phyloP scores from a whole-genome alignment of 2,113 vertebrate genomes.

The Equus przewalskii region DNA sequence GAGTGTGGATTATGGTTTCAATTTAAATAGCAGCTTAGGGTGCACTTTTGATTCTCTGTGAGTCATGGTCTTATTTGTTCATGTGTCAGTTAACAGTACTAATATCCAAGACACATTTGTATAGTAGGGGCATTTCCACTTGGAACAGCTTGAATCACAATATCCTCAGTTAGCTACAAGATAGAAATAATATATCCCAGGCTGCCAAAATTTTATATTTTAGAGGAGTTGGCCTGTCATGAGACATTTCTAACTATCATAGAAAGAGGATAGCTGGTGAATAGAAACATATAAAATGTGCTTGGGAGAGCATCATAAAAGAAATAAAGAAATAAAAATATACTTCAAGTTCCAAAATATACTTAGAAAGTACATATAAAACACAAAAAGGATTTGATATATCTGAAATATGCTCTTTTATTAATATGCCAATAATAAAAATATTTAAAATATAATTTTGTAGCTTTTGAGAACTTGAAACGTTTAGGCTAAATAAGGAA shows the following conservation, averaged over 20 bases:
- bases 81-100: not conserved
- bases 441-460: not conserved
- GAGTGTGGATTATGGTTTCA: conserved; percentile 1
- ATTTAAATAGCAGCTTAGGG: not conserved
- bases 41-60: conserved; percentile 1
- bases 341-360: not conserved
- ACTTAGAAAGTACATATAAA: not conserved
- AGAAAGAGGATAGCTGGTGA: not conserved
- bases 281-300: not conserved
- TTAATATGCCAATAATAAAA: conserved; percentile 1
- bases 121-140: not conserved
- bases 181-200: not conserved
- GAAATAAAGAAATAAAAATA: conserved; percentile 21
- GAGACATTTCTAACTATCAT: conserved; percentile 30
- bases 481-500: not conserved
- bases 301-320: not conserved
- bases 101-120: not conserved
- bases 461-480: conserved; percentile 34
- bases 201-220: not conserved
- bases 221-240: conserved; percentile 28
- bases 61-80: not conserved
- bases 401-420: not conserved
- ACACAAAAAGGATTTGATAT: not conserved
- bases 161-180: not conserved
- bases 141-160: not conserved